Conservation (phyloP, 2,797 vertebrate species). For the Hypotaenidia okinawae region DNA sequence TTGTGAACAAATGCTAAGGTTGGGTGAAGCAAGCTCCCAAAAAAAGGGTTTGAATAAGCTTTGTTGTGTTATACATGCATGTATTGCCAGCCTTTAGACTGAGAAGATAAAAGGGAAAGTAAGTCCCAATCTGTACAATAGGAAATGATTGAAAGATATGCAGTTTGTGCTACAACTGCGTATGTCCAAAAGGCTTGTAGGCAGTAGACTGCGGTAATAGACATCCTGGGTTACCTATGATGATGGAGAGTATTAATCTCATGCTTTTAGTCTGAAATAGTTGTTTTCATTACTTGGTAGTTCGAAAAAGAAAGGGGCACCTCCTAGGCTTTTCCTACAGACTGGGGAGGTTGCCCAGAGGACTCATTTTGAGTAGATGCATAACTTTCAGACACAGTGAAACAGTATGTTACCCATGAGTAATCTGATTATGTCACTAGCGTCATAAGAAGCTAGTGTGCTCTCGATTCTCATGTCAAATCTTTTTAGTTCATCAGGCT, state of each 20-base stretch:
- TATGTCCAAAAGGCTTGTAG: neutral
- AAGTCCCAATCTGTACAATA: neutral
- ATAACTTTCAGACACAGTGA: neutral
- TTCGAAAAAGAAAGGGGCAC: neutral
- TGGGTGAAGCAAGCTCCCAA: neutral
- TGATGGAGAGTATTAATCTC: neutral
- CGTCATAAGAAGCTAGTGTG: neutral
- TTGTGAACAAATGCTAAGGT: neutral
- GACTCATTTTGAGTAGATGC: neutral
- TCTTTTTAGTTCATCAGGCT: neutral
- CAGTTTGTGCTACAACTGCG: neutral
- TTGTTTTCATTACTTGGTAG: neutral
- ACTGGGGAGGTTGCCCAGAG: neutral
- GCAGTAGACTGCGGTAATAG: neutral
- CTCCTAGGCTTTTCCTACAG: neutral
- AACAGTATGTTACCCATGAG: neutral
- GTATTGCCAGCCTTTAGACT: neutral
- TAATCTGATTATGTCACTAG: neutral
- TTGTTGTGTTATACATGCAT: neutral
- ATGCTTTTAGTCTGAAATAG: neutral
- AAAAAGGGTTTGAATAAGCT: neutral
- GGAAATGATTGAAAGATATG: accelerated
- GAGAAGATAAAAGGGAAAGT: neutral
- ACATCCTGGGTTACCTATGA: neutral
- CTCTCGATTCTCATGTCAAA: accelerated